Evolutionary conservation across 2,888 invertebrate species (phyloP), one percentile per base, ranked within the genome.

Genomic region (Philonicus albiceps): DNA sequence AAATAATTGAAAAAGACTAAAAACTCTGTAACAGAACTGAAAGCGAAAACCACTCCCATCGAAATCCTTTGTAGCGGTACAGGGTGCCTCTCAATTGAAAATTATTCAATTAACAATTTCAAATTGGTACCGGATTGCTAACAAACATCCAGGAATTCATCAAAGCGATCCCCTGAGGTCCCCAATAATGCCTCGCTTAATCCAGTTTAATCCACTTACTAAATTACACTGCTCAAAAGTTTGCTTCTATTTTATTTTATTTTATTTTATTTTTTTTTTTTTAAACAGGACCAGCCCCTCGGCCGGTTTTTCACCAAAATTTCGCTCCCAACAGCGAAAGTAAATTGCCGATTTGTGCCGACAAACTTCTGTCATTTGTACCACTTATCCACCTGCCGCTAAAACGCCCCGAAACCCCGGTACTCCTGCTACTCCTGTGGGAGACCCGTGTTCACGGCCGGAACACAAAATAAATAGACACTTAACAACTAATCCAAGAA

Each of bases 401-500:
- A 84, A 85, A 73, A 87, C 16, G 74, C 78, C 75, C 86, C 85
- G 40, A 49, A n/a, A n/a, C n/a, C 49, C 49, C n/a, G 49, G 49
- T n/a, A 6, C 49, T n/a, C 49, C 85, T 81, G 73, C 7, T 34
- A 49, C 84, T 55, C 72, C 55, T 83, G 78, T 40, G 31, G 43
- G 64, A 22, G 75, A 43, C 27, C 43, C 40, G 49, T 86, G 87
- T 72, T 88, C 86, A 86, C 86, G 73, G 81, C 83, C 87, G 86
- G 85, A 87, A 88, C 87, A 87, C 74, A 83, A 87, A 86, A 88
- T 87, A 87, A 88, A 88, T 87, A 87, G 87, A 88, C 76, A 88
- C 87, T 88, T 88, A 88, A 87, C 87, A 88, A 88, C 88, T 88
- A 88, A 88, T 88, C 88, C 88, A 88, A 87, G 87, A 88, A 88